phyloP scores from a whole-genome alignment of 2,888 invertebrate species.

The Brassicogethes aeneus region DNA sequence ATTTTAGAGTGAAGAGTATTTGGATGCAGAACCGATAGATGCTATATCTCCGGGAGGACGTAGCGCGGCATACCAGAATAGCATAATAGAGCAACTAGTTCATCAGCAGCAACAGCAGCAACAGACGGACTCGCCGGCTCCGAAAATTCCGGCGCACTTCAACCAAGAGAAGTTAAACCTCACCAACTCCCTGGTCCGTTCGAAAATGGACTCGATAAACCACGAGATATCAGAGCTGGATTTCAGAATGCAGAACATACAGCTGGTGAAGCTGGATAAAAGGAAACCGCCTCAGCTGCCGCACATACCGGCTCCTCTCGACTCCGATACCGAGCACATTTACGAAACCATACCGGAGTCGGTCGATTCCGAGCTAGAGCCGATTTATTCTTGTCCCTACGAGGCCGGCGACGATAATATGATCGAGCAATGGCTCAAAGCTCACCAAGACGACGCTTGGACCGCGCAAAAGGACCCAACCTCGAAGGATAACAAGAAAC shows the following conservation, averaged over 20 bases:
- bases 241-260: constrained; percentile 51
- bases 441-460: constrained; percentile 19
- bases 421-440: constrained; percentile 33
- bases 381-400: constrained; percentile 55
- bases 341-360: constrained; percentile 58
- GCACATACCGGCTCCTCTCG: constrained; percentile 32
- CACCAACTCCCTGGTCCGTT: constrained; percentile 34
- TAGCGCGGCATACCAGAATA: constrained; percentile 42
- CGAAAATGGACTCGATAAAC: constrained; percentile 41
- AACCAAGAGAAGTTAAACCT: constrained; percentile 31
- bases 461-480: constrained; percentile 14
- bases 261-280: constrained; percentile 42
- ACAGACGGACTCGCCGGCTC: constrained; percentile 24
- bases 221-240: constrained; percentile 48
- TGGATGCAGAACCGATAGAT: constrained; percentile 27
- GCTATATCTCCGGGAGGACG: constrained; percentile 24
- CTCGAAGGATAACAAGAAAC: constrained; percentile 21
- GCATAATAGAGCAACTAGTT: constrained; percentile 43
- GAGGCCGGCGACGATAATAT: constrained; percentile 38
- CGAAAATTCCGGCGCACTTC: constrained; percentile 36
- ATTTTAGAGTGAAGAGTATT: constrained; percentile 30
- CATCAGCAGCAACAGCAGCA: constrained; percentile 33
- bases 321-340: constrained; percentile 52
- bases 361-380: constrained; percentile 47
- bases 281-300: constrained; percentile 31